Conservation (phyloP, 2,113 vertebrate genomes). For the Tachuris rubrigastra region DNA sequence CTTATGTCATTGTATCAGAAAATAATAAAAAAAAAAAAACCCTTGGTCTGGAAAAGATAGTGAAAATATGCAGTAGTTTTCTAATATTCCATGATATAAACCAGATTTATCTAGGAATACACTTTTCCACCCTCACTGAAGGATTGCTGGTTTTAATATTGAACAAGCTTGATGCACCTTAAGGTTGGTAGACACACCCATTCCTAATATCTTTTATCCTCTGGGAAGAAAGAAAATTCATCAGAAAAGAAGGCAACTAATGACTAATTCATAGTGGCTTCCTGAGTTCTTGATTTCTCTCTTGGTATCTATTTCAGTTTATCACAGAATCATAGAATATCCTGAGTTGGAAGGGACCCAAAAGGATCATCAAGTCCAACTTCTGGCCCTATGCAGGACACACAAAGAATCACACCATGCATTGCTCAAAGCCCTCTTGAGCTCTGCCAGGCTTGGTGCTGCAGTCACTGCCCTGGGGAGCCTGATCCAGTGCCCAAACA, state of each 20-base stretch:
- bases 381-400: neutral
- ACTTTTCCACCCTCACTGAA: neutral
- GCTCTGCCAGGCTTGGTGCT: neutral
- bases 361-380: neutral
- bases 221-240: constrained; percentile 48
- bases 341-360: neutral
- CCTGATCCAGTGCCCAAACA: neutral
- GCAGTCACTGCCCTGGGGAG: neutral
- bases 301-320: constrained; percentile 34
- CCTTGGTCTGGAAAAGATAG: neutral
- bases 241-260: constrained; percentile 16
- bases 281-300: constrained; percentile 51
- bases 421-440: neutral
- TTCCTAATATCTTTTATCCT: neutral
- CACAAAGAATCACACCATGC: neutral
- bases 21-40: neutral
- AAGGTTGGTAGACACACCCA: neutral
- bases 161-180: neutral
- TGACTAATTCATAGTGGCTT: constrained; percentile 58
- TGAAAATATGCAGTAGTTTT: neutral
- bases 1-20: neutral
- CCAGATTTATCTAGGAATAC: neutral
- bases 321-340: neutral
- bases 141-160: neutral
- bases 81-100: neutral